phyloP scores from a whole-genome alignment of 1,140 invertebrate genomes.

The Globodera ellingtonae region DNA sequence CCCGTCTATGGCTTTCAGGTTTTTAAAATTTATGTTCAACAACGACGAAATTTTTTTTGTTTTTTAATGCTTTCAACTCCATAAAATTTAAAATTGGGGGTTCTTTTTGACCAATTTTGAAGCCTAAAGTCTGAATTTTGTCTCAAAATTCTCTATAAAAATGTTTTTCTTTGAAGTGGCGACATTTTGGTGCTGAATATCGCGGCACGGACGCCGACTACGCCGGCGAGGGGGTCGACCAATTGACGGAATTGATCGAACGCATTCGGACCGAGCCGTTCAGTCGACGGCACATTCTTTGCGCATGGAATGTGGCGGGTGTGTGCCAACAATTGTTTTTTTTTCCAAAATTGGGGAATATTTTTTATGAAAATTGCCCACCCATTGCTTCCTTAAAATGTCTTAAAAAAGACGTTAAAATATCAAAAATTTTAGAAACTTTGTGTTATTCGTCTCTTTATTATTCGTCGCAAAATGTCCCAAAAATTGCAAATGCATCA shows the following conservation, averaged over 20 bases:
- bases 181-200: slow-evolving; percentile 94
- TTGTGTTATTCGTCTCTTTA: no score
- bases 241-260: slow-evolving; percentile 80
- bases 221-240: slow-evolving; percentile 83
- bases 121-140: no score
- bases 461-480: slow-evolving; percentile 10
- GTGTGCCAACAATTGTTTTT: slow-evolving; percentile 17
- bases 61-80: no score
- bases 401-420: no score
- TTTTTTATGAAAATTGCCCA: no score
- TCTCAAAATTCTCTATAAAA: no score
- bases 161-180: slow-evolving; percentile 74
- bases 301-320: slow-evolving; percentile 87
- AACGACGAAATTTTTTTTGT: no score
- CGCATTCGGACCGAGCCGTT: slow-evolving; percentile 81
- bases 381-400: no score
- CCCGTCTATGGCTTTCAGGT: slow-evolving; percentile 99
- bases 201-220: slow-evolving; percentile 78
- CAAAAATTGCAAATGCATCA: not conserved
- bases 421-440: no score
- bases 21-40: not conserved
- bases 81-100: no score
- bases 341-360: slow-evolving; percentile 3
- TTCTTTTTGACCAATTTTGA: no score
- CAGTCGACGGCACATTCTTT: slow-evolving; percentile 87